These are phyloP conservation scores for Anniella stebbinsi DNA, from an alignment of 2,797 vertebrate species.

Conservation along the genomic window DNA sequence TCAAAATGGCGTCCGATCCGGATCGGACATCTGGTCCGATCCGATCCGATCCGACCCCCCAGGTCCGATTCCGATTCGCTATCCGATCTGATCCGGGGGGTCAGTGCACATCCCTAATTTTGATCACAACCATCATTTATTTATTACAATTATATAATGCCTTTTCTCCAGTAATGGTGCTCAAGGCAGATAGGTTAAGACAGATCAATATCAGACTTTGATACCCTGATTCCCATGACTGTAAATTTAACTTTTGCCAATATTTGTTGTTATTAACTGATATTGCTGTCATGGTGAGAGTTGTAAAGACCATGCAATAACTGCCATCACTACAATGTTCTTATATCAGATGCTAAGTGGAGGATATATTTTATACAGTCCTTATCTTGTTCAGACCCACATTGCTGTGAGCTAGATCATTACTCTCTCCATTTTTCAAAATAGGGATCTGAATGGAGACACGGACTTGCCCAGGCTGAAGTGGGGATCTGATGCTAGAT, in stretches of 20 bases:
- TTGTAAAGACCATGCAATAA: background rate
- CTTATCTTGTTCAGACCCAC: background rate
- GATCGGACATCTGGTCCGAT: no score
- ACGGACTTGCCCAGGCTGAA: background rate
- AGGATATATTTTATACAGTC: background rate
- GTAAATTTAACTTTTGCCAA: background rate
- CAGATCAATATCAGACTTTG: background rate
- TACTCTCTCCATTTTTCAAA: background rate
- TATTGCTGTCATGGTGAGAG: background rate
- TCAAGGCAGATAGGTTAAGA: background rate
- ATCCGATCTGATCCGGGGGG: no score
- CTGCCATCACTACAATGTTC: no score
- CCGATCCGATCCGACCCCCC: no score
- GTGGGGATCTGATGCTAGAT: background rate
- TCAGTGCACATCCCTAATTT: no score
- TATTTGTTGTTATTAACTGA: background rate
- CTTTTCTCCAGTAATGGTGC: no score
- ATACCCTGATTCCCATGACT: background rate
- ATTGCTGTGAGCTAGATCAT: background rate
- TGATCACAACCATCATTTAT: background rate
- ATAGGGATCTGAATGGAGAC: background rate
- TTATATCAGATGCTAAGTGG: background rate
- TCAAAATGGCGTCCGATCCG: no score
- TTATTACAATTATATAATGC: no score
- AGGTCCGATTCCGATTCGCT: no score